A percentile compares a stretch with the other conserved stretches of the same genome.
These are phyloP conservation scores for Brachionus paranguensis DNA, from an alignment of 1,140 invertebrate species.

Conservation along the genomic window DNA sequence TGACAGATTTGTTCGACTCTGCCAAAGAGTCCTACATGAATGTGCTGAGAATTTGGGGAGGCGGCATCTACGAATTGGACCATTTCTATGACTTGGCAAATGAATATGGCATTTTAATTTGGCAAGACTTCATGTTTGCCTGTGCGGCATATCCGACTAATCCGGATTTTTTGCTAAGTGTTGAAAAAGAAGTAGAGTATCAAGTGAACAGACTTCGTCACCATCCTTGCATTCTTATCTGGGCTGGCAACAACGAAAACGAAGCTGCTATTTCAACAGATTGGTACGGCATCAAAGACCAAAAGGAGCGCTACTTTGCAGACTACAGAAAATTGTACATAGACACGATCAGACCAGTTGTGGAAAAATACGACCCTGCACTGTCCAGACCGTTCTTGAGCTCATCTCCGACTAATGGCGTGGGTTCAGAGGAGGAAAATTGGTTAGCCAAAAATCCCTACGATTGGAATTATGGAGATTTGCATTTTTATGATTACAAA, in stretches of 20 bases:
- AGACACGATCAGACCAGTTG: conserved; percentile 66
- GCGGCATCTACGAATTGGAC: conserved; percentile 63
- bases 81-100: conserved; percentile 73
- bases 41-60: conserved; percentile 92
- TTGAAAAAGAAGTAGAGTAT: conserved; percentile 66
- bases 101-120: conserved; percentile 55
- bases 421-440: conserved; percentile 64
- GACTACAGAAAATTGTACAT: conserved; percentile 85
- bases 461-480: conserved; percentile 76
- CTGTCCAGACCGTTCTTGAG: conserved; percentile 65
- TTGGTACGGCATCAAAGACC: conserved; percentile 60
- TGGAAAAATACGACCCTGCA: conserved; percentile 60
- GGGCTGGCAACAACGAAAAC: conserved; percentile 95
- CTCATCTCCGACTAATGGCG: conserved; percentile 88
- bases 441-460: conserved; percentile 72
- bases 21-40: conserved; percentile 79
- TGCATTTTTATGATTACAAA: conserved; percentile 85
- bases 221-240: conserved; percentile 79
- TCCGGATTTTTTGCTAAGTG: conserved; percentile 66
- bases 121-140: conserved; percentile 85
- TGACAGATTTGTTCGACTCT: conserved; percentile 63
- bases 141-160: conserved; percentile 85
- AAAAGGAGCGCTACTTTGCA: conserved; percentile 54
- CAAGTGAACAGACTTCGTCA: conserved; percentile 71
- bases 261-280: conserved; percentile 77